Base-by-base conservation (phyloP, 2,113 vertebrate genomes). In the Erythrocebus patas region DNA sequence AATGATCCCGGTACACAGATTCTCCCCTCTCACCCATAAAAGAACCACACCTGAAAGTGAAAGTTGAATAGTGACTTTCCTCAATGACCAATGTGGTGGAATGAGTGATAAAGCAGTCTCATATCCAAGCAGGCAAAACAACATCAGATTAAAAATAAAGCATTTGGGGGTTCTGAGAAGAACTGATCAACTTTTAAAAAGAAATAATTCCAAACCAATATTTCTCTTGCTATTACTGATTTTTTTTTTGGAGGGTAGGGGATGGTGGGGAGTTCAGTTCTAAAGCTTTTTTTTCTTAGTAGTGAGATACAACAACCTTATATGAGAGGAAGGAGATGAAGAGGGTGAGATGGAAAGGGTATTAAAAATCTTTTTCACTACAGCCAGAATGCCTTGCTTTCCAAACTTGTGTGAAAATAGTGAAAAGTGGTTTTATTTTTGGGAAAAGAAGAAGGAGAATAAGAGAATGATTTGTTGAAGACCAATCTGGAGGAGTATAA, bases 201-300 rank as follows among this genome's bases (percentile, higher is more conserved):
- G 18, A 55, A 86, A 88, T 79, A 59, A 94, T 95, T 94, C 18
- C 35, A 96, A 93, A 91, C 27, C 4, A 91, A 13, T 95, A 91
- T 97, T 97, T 96, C 45, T 96, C 1, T 61, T 93, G 3, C 66
- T 88, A 22, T 73, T 96, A 45, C 91, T 97, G 80, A 73, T 75
- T 90, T 64, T 45, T 64, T 45, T 59, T n/a, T 90, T 96, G 12
- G 61, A 27, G 2, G 27, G 11, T 95, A 27, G 61, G 5, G 27
- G 27, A 95, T 84, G 59, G 72, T 88, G 55, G 72, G 91, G n/a
- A 97, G 25, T 14, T 92, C 38, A 93, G 22, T 61, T 59, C 61
- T 59, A 59, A 66, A 97, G 16, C 12, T 45, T 91, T 91, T 78
- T 85, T 57, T 75, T 45, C 11, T 72, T 61, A 27, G 57, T 45